phyloP scores from a whole-genome alignment of 2,797 vertebrate species.

The Onychomys torridus region DNA sequence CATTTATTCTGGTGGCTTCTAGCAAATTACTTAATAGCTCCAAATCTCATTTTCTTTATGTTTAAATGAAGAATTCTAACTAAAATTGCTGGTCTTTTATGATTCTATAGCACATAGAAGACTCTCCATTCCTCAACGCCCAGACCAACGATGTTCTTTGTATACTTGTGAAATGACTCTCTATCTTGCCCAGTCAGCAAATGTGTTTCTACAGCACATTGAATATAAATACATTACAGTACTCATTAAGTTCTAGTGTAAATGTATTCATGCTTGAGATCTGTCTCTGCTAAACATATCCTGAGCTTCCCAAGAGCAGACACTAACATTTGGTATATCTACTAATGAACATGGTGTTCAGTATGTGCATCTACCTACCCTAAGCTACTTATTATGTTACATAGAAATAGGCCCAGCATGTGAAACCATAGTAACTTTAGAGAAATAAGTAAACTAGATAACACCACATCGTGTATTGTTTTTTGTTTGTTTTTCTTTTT shows the following conservation, averaged over 20 bases:
- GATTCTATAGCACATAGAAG: not conserved
- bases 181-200: not conserved
- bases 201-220: not conserved
- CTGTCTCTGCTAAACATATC: not conserved
- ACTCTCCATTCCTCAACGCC: not conserved
- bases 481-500: not conserved
- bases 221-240: not conserved
- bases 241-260: not conserved
- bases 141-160: not conserved
- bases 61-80: not conserved
- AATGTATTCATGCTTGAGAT: not conserved
- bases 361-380: not conserved
- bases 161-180: not conserved
- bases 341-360: not conserved
- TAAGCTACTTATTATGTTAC: not conserved
- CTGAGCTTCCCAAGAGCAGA: not conserved
- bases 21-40: not conserved
- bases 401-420: not conserved
- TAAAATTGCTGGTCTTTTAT: not conserved
- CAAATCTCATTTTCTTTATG: not conserved
- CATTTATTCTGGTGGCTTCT: not conserved
- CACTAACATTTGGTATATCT: not conserved
- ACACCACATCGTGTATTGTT: not conserved
- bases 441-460: not conserved
- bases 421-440: not conserved